Evolutionary conservation across 2,888 invertebrate species (phyloP), one percentile per base, ranked within the genome.

Genomic region (Drosophila antonietae): DNA sequence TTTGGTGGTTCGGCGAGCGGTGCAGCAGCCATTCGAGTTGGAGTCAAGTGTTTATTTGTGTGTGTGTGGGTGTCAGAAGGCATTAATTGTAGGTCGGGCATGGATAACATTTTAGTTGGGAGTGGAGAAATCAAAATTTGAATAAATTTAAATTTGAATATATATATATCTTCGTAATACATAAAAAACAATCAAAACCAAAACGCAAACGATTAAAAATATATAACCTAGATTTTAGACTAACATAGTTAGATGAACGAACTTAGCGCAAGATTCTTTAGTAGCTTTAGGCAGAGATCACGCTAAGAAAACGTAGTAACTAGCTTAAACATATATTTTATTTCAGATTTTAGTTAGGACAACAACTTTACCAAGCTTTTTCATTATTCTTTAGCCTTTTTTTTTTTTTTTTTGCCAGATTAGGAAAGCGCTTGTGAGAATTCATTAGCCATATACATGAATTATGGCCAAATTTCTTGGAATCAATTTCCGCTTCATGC

Each of bases 91-190:
- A 43, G 46, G 60, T 15, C 57, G 59, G 71, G 44, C 58, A 72
- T 65, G 46, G 68, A 56, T 18, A 59, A 67, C 37, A 57, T 60
- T 76, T 49, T 20, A 58, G 51, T 65, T 39, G 51, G 71, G 73
- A 56, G 47, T 75, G 75, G 71, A 82, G 77, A 83, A 88, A 80
- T 79, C 63, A 87, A 85, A 87, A 83, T 81, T 55, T 76, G 31
- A 52, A 61, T 56, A 63, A 76, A 70, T 76, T 63, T 68, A 63
- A 66, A 68, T 57, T 69, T 74, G 14, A 51, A 64, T 73, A 68
- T 41, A 28, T 8, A 68, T 41, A 41, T 15, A 53, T 82, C 46
- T 44, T 72, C 33, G 33, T 53, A 49, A 49, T 56, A 80, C 64
- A 69, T 59, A 49, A 70, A 46, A 46, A 72, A 68, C 62, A 59